phyloP scores from a whole-genome alignment of 2,113 vertebrate species.

The Burhinus oedicnemus region DNA sequence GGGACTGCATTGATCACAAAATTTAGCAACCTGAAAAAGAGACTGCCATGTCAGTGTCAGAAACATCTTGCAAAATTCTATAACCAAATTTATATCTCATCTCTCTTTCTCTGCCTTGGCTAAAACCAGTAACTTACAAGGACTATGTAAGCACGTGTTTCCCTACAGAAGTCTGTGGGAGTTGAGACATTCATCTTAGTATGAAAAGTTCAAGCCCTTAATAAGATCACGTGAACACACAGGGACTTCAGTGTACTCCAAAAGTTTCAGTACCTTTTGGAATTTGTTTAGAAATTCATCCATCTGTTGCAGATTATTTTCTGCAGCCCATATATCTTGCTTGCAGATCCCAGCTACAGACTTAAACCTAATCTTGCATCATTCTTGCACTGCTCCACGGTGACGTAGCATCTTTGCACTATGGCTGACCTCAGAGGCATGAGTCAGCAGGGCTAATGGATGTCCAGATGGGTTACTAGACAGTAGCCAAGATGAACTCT shows the following conservation, averaged over 20 bases:
- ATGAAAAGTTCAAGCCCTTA: neutral
- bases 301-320: neutral
- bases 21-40: neutral
- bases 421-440: neutral
- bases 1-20: neutral
- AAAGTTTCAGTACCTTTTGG: neutral
- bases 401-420: neutral
- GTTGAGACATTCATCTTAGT: neutral
- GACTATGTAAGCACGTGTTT: neutral
- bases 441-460: neutral
- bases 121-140: neutral
- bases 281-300: neutral
- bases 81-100: neutral
- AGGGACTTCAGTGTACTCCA: neutral
- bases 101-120: neutral
- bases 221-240: neutral
- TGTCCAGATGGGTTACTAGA: neutral
- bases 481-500: neutral
- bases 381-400: neutral
- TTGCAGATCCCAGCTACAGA: neutral
- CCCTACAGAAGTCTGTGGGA: neutral
- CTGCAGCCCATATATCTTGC: neutral
- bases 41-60: neutral
- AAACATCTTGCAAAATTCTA: neutral
- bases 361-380: neutral